Base-by-base conservation (phyloP, 2,113 vertebrate genomes). In the Uria lomvia region DNA sequence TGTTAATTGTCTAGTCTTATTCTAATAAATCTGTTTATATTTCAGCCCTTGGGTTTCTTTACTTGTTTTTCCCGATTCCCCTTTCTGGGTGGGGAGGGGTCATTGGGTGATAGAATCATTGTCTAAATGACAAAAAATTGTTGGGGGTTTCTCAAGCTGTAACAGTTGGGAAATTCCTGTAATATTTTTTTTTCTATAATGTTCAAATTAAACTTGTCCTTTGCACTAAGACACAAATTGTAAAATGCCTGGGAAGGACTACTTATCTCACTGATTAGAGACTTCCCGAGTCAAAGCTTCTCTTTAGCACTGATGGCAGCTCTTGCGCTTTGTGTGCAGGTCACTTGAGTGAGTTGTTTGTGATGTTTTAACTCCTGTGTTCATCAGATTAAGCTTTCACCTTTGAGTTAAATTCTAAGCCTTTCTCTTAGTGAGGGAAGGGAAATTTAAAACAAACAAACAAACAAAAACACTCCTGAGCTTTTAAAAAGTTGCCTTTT, bases 151-250 rank as follows among this genome's bases (percentile, higher is more conserved):
- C 59, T 62, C 36, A 16, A 62, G 16, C 15, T 11, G 9, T 38
- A 62, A 27, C 36, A 38, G 27, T 4, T n/a, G 29, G 9, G 32
- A 88, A 80, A 50, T 71, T 63, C 9, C 12, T 32, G 12, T 32
- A 1, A 15, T 15, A 9, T 67, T 34, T 65, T 89, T 47, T 4
- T 34, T 43, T 40, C 10, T 43, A 0, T 19, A 19, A 17, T 0
- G 0, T 19, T 76, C 16, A 32, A 24, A 21, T 68, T 43, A 60
- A 74, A 29, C 18, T n/a, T 1, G 2, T 26, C 11, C 15, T 75
- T 89, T 30, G 23, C 11, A 20, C 26, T 14, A 42, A 45, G 12
- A 24, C 7, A 34, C 11, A 24, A 62, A 34, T 15, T 12, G 30
- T 19, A 20, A 45, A 62, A 36, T 1, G 23, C 11, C n/a, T 45